Percentiles rank a stretch among this genome's conserved stretches.
Conservation (phyloP, 1,140 invertebrate species). For the Aporrectodea caliginosa region DNA sequence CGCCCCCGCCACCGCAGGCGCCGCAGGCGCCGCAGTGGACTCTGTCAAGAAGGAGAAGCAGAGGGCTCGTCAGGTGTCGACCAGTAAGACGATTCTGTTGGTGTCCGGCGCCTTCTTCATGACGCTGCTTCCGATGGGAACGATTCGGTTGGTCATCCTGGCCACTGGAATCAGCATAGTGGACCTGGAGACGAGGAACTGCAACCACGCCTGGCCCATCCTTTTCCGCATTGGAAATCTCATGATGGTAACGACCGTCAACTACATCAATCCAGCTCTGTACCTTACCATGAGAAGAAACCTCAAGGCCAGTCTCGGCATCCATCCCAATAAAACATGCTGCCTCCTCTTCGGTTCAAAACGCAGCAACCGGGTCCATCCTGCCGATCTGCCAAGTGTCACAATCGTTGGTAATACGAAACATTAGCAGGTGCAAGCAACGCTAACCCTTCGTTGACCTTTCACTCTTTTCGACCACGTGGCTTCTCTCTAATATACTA, state of each 20-base stretch:
- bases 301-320: background rate
- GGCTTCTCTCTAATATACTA: too few species aligned
- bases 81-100: background rate
- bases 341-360: background rate
- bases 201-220: background rate
- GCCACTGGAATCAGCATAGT: background rate
- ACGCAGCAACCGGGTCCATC: background rate
- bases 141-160: background rate
- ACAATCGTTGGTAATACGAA: background rate
- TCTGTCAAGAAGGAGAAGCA: background rate
- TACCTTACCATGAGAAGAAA: background rate
- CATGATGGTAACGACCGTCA: background rate
- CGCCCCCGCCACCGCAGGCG: too few species aligned
- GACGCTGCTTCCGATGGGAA: background rate
- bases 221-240: background rate
- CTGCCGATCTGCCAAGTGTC: background rate
- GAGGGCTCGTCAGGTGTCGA: background rate
- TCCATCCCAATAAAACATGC: background rate
- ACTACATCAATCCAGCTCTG: background rate
- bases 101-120: background rate
- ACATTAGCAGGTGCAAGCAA: background rate
- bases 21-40: background rate
- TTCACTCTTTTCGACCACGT: background rate
- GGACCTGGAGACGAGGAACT: background rate
- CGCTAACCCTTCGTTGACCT: background rate